phyloP scores from a whole-genome alignment of 2,113 vertebrate species.

The Dunckerocampus dactyliophorus region DNA sequence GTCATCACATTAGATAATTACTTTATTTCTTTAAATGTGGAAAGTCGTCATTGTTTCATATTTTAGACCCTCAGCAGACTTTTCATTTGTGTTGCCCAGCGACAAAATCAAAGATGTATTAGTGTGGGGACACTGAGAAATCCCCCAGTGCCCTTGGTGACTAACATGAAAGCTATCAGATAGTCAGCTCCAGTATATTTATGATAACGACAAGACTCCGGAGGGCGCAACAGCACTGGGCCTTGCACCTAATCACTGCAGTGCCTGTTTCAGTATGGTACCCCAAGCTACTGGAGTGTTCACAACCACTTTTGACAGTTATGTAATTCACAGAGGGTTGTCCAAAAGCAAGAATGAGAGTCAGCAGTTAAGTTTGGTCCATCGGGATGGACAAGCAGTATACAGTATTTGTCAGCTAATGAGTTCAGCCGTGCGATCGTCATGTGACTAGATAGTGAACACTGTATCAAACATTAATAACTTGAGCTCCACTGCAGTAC shows the following conservation, averaged over 20 bases:
- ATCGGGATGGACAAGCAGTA: neutral
- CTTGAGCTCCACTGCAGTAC: constrained; percentile 5
- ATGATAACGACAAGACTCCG: constrained; percentile 53
- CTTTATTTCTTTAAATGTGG: neutral
- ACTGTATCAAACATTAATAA: neutral
- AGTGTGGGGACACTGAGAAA: constrained; percentile 10
- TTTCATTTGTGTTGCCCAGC: neutral
- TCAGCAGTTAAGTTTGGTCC: constrained; percentile 21
- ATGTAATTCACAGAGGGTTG: neutral
- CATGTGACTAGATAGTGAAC: neutral
- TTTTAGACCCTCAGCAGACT: neutral
- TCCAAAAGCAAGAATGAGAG: neutral
- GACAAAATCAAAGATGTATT: constrained; percentile 24
- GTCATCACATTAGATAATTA: neutral
- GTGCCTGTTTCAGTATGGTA: constrained; percentile 8
- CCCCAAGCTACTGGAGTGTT: neutral
- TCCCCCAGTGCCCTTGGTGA: constrained; percentile 24
- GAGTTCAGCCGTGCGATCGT: neutral
- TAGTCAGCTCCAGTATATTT: constrained; percentile 27
- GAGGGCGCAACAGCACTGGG: constrained; percentile 23
- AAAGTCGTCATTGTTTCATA: neutral
- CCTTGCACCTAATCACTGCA: constrained; percentile 12
- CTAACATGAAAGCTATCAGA: constrained; percentile 36
- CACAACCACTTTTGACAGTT: neutral
- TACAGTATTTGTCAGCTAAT: constrained; percentile 7